phyloP scores from a whole-genome alignment of 1,140 invertebrate genomes.

The Hyles euphorbiae region DNA sequence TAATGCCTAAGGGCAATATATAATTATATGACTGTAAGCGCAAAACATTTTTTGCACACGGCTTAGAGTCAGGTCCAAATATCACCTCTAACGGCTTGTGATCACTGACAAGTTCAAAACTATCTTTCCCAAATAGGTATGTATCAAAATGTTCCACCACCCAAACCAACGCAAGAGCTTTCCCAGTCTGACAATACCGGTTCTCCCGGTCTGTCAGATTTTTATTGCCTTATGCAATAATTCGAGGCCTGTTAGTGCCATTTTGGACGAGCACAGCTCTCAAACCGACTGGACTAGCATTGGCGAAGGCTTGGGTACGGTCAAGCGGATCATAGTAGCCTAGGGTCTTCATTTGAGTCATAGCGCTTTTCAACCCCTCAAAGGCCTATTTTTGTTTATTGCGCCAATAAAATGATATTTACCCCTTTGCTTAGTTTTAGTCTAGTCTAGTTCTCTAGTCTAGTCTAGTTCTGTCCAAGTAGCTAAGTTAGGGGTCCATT shows the following conservation, averaged over 20 bases:
- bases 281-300: conserved; percentile 57
- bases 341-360: conserved; percentile 18
- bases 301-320: conserved; percentile 44
- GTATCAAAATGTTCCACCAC: conserved; percentile 21
- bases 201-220: conserved; percentile 17
- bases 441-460: too few relatives aligned
- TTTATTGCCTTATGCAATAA: conserved; percentile 23
- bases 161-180: conserved; percentile 29
- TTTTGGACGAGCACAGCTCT: conserved; percentile 41
- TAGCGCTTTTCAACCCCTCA: background rate
- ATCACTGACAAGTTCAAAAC: conserved; percentile 20
- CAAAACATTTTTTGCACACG: conserved; percentile 27
- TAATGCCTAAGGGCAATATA: background rate
- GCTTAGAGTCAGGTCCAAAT: conserved; percentile 25
- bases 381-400: conserved; percentile 12
- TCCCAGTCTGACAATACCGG: conserved; percentile 28
- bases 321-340: conserved; percentile 22
- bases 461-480: conserved; percentile 25
- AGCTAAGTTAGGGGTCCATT: conserved; percentile 46
- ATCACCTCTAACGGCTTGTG: conserved; percentile 28
- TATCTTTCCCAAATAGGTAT: conserved; percentile 19
- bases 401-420: conserved; percentile 13
- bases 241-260: conserved; percentile 6
- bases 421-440: conserved; percentile 16
- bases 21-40: conserved; percentile 21